Evolutionary conservation across 2,888 invertebrate genomes (phyloP).

Genomic region (Rhaphigaster nebulosa): DNA sequence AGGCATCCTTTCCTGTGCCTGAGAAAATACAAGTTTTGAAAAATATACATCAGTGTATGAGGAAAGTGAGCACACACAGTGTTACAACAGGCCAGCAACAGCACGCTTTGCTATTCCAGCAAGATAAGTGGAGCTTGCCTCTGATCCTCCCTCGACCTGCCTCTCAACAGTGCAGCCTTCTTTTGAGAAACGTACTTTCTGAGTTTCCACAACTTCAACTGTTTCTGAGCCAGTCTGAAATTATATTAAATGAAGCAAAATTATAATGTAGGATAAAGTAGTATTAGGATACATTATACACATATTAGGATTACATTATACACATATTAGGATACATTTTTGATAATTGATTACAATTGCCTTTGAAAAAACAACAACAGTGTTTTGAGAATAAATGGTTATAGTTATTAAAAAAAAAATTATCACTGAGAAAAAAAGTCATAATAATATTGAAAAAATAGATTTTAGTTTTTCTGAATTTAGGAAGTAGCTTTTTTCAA

Average conservation of each 20-base stretch:
- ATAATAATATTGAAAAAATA: too few species aligned
- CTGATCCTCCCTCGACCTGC: slow-evolving; percentile 56
- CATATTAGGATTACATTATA: too few species aligned
- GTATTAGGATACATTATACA: too few species aligned
- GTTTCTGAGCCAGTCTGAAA: slow-evolving; percentile 59
- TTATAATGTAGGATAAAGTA: background rate
- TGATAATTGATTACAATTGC: too few species aligned
- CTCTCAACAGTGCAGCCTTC: slow-evolving; percentile 62
- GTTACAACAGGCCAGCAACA: slow-evolving; percentile 56
- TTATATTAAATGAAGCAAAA: background rate
- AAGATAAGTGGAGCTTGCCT: slow-evolving; percentile 59
- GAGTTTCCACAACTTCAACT: slow-evolving; percentile 62
- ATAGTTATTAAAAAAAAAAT: too few species aligned
- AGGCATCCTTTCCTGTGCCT: background rate
- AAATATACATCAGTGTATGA: slow-evolving; percentile 23
- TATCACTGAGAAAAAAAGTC: too few species aligned
- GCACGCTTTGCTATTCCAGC: slow-evolving; percentile 57
- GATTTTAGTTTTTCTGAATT: too few species aligned
- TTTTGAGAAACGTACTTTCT: slow-evolving; percentile 61
- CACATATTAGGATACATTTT: too few species aligned
- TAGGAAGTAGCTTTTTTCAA: too few species aligned
- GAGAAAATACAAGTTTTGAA: background rate
- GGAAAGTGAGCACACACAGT: slow-evolving; percentile 7
- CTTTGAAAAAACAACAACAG: too few species aligned
- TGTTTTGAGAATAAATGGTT: too few species aligned